Evolutionary conservation across 2,888 invertebrate species (phyloP), one percentile per base, ranked within the genome.

Genomic region (Eilema griseolum): DNA sequence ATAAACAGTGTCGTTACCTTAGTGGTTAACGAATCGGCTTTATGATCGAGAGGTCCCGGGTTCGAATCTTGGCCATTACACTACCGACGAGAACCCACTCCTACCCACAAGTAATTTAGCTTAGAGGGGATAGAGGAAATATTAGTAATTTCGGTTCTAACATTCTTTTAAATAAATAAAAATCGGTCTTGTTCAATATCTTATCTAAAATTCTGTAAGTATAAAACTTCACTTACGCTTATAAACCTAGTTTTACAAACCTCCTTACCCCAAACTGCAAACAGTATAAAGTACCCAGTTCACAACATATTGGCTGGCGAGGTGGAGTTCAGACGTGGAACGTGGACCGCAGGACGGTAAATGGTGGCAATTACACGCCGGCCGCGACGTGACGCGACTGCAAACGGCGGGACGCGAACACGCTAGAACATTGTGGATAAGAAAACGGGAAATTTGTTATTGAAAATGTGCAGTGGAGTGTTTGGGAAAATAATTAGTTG

Each of bases 311-410:
- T 87, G 88, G 82, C 67, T 75, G 62, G 70, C 70, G 70, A 81
- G 77, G 80, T 75, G 85, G 65, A 69, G 70, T 75, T 75, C 74
- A 72, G 64, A 63, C 63, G 83, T 84, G 84, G 84, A 80, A 83
- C 85, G 85, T 73, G 85, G 90, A 88, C 86, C 88, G 83, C 85
- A 86, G 88, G 89, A 88, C 89, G 89, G 90, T 91, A 93, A 94
- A 95, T 91, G 92, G 93, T 88, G 89, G 91, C 95, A 95, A 95
- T 95, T 95, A 95, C 94, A 89, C 87, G 87, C 89, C 90, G 92
- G 89, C 92, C 92, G 87, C 86, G 88, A 94, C 95, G 95, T 95
- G 95, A 92, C 84, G 80, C 86, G 95, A 85, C 78, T 89, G 85
- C 83, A 87, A 93, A 95, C 91, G 88, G 88, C 85, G 82, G 83